Conservation (phyloP, 1,140 invertebrate genomes). For the Melanaphis sacchari region DNA sequence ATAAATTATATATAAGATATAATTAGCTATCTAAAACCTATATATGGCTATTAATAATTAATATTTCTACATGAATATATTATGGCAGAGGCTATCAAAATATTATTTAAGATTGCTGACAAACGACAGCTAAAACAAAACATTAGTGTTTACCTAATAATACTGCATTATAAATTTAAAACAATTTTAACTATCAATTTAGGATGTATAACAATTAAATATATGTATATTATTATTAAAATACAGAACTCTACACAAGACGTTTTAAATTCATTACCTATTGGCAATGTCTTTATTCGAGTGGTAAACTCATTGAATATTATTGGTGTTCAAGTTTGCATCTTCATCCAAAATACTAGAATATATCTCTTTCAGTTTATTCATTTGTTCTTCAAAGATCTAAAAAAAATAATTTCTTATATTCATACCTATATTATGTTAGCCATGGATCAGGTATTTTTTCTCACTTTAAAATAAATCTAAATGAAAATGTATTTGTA, state of each 20-base stretch:
- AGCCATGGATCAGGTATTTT: too few relatives aligned
- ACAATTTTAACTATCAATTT: not conserved
- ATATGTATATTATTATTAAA: too few relatives aligned
- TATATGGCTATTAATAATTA: too few relatives aligned
- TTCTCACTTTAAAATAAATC: too few relatives aligned
- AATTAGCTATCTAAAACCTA: too few relatives aligned
- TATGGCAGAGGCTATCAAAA: too few relatives aligned
- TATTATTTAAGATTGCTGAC: not conserved
- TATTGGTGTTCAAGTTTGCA: not conserved
- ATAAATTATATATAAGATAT: too few relatives aligned
- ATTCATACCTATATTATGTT: not conserved
- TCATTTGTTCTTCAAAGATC: not conserved
- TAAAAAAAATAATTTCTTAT: conserved; percentile 10
- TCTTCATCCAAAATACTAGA: conserved; percentile 1
- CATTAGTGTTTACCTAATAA: too few relatives aligned
- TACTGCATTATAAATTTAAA: not conserved
- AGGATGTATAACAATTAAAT: too few relatives aligned
- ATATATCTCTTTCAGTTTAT: not conserved
- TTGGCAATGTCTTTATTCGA: not conserved
- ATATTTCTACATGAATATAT: too few relatives aligned
- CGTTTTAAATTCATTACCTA: not conserved
- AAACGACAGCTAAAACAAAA: not conserved
- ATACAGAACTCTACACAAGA: not conserved
- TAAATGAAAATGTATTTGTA: too few relatives aligned
- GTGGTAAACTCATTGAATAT: not conserved